Percentiles rank a stretch among this genome's conserved stretches.
Evolutionary conservation across 2,113 vertebrate genomes (phyloP).

Genomic region (Eonycteris spelaea): DNA sequence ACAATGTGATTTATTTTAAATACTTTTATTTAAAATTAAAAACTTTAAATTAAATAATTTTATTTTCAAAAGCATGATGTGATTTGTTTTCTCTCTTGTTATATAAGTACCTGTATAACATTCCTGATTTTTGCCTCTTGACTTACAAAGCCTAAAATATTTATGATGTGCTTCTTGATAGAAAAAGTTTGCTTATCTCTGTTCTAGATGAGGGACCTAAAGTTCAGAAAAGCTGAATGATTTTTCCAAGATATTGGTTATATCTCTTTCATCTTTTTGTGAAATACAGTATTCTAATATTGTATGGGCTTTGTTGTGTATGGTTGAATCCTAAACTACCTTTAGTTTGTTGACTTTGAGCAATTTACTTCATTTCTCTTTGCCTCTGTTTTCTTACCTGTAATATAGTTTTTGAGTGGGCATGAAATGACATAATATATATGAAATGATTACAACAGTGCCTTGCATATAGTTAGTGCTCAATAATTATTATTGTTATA

Average conservation of each 20-base stretch:
- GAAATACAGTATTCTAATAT: neutral
- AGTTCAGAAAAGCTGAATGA: neutral
- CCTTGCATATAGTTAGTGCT: neutral
- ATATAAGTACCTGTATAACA: neutral
- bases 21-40: neutral
- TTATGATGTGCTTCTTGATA: neutral
- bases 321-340: neutral
- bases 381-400: neutral
- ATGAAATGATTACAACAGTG: neutral
- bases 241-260: neutral
- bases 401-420: neutral
- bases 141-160: neutral
- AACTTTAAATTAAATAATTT: neutral
- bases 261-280: neutral
- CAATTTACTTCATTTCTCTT: neutral
- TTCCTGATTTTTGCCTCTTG: neutral
- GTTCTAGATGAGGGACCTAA: neutral
- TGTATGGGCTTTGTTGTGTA: neutral
- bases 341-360: neutral
- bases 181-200: neutral
- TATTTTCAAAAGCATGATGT: neutral
- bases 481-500: neutral
- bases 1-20: neutral
- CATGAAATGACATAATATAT: slow-evolving; percentile 13
- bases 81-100: neutral